Conservation (phyloP, 2,113 vertebrate genomes). For the Channa maculata region DNA sequence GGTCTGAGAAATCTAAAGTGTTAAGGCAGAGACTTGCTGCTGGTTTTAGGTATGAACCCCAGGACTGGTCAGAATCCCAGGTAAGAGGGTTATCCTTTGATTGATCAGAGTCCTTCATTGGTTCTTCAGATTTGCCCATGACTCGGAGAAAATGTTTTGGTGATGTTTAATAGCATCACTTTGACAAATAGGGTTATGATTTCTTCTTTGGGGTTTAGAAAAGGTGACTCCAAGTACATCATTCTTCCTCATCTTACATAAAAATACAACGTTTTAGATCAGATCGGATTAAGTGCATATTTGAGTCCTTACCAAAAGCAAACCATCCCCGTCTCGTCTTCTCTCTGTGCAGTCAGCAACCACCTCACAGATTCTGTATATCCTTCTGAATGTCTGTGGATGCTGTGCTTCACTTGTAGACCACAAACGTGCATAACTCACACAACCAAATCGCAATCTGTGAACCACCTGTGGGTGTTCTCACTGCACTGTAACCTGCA, state of each 20-base stretch:
- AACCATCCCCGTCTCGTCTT: neutral
- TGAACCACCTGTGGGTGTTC: slow-evolving; percentile 46
- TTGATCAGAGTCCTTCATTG: slow-evolving; percentile 75
- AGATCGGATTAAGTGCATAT: neutral
- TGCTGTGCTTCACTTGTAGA: slow-evolving; percentile 40
- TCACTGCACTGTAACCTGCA: slow-evolving; percentile 45
- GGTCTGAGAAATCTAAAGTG: slow-evolving; percentile 83
- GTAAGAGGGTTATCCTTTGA: slow-evolving; percentile 41
- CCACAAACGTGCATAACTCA: slow-evolving; percentile 65
- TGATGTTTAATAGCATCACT: neutral
- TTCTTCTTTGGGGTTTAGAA: neutral
- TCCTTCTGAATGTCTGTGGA: slow-evolving; percentile 46
- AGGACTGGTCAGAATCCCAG: slow-evolving; percentile 65
- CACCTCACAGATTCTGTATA: slow-evolving; percentile 5
- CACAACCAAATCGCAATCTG: slow-evolving; percentile 55
- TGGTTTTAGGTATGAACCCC: slow-evolving; percentile 56
- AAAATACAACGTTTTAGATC: neutral
- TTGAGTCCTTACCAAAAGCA: neutral
- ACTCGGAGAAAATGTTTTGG: neutral
- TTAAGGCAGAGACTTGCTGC: slow-evolving; percentile 73
- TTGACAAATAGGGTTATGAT: neutral
- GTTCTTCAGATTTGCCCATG: neutral
- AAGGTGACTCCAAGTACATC: neutral
- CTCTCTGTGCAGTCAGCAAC: slow-evolving; percentile 27
- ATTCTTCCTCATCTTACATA: neutral